A percentile compares a stretch with the other conserved stretches of the same genome.
These are phyloP conservation scores for Lasioglossum villosulum DNA, from an alignment of 2,888 invertebrate genomes.

Conservation along the genomic window DNA sequence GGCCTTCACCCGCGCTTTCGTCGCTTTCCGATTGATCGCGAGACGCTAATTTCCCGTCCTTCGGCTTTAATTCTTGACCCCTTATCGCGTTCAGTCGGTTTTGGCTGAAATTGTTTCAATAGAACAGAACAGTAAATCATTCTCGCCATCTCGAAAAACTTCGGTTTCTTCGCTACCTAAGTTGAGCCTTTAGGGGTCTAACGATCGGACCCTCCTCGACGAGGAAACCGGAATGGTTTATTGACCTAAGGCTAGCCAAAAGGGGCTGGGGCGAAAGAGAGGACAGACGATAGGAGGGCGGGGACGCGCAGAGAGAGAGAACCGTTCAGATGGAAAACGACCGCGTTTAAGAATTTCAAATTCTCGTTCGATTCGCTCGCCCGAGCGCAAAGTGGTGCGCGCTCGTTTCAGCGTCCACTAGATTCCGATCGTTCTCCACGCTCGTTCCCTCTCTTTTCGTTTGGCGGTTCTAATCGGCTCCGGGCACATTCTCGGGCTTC, in stretches of 20 bases:
- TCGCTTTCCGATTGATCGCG: slow-evolving; percentile 38
- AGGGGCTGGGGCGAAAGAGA: not conserved
- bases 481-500: not conserved
- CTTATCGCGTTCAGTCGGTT: slow-evolving; percentile 3
- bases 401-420: not conserved
- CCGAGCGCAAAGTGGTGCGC: not conserved
- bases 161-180: not conserved
- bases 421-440: not conserved
- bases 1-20: slow-evolving; percentile 53
- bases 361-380: not conserved
- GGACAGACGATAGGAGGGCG: not conserved
- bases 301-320: not conserved
- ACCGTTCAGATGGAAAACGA: not conserved
- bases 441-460: not conserved
- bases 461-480: not conserved
- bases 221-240: not conserved
- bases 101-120: not conserved
- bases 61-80: slow-evolving; percentile 36
- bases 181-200: not conserved
- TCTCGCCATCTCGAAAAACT: not conserved
- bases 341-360: not conserved
- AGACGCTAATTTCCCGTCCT: slow-evolving; percentile 16
- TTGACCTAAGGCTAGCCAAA: not conserved
- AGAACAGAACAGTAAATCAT: not conserved
- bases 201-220: not conserved